Evolutionary conservation across 2,113 vertebrate species (phyloP).

Genomic region (Himantopus leucocephalus): DNA sequence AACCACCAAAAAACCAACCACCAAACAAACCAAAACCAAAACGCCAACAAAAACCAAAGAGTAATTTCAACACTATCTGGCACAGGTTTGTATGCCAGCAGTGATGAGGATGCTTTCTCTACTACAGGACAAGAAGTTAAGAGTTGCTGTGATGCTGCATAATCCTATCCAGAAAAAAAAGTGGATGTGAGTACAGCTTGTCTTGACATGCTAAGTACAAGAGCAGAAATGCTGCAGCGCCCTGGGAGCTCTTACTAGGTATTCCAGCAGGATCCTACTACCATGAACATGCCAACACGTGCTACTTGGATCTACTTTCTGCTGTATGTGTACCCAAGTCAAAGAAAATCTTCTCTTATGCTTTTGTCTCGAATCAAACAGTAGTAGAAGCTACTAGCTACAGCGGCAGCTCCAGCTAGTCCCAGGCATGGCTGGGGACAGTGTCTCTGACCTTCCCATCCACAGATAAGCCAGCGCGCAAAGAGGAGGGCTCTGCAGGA

Average conservation of each 20-base stretch:
- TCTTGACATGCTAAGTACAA: not conserved
- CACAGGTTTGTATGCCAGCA: not conserved
- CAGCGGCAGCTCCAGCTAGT: not conserved
- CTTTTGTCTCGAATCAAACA: not conserved
- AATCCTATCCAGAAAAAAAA: not conserved
- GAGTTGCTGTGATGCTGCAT: not conserved
- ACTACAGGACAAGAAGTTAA: not conserved
- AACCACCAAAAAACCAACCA: no score
- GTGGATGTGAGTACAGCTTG: not conserved
- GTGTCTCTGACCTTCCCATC: not conserved
- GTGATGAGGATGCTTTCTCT: not conserved
- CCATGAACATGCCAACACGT: rapidly evolving
- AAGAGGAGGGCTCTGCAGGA: not conserved
- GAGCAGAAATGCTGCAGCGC: not conserved
- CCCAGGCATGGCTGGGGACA: not conserved
- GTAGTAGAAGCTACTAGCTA: not conserved
- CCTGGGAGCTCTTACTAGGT: not conserved
- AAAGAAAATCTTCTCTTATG: not conserved
- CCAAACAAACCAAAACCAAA: not conserved
- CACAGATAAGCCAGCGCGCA: rapidly evolving
- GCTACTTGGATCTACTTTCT: not conserved
- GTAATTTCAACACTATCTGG: not conserved
- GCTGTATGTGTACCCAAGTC: not conserved
- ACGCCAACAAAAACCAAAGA: not conserved
- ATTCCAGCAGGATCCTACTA: not conserved